These are phyloP conservation scores for Galerucella nymphaeae DNA, from an alignment of 2,888 invertebrate species.

Conservation along the genomic window DNA sequence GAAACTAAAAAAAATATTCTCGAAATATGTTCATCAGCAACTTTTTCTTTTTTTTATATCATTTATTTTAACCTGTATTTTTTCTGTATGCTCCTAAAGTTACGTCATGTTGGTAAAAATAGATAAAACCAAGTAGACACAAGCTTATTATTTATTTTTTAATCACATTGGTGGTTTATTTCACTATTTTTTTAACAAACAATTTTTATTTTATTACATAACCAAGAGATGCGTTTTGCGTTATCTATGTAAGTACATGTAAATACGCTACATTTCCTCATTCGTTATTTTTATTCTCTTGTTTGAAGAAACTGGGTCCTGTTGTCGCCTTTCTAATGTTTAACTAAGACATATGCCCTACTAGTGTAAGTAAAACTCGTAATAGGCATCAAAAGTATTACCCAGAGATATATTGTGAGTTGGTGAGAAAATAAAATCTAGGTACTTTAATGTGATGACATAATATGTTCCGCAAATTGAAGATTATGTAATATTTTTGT, in stretches of 20 bases:
- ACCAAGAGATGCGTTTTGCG: background rate
- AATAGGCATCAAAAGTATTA: constrained; percentile 13
- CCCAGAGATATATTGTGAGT: constrained; percentile 6
- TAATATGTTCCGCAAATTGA: constrained; percentile 21
- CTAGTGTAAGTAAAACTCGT: background rate
- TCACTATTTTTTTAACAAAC: background rate
- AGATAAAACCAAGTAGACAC: background rate
- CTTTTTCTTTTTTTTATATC: background rate
- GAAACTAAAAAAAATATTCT: too few species aligned
- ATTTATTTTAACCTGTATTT: background rate
- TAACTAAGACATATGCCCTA: constrained; percentile 13
- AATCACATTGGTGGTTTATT: background rate
- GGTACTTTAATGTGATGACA: constrained; percentile 18
- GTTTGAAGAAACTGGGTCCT: background rate
- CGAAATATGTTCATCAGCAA: too few species aligned
- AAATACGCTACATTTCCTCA: background rate
- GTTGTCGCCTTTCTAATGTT: constrained; percentile 16
- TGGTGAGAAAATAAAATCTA: constrained; percentile 2
- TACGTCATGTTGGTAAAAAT: background rate
- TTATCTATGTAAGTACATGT: background rate
- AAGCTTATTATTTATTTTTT: background rate
- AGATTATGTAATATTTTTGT: constrained; percentile 31
- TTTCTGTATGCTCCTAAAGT: background rate
- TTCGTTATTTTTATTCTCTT: background rate
- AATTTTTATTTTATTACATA: background rate